Conservation (phyloP, 2,888 invertebrate genomes). For the Drosophila mimica region DNA sequence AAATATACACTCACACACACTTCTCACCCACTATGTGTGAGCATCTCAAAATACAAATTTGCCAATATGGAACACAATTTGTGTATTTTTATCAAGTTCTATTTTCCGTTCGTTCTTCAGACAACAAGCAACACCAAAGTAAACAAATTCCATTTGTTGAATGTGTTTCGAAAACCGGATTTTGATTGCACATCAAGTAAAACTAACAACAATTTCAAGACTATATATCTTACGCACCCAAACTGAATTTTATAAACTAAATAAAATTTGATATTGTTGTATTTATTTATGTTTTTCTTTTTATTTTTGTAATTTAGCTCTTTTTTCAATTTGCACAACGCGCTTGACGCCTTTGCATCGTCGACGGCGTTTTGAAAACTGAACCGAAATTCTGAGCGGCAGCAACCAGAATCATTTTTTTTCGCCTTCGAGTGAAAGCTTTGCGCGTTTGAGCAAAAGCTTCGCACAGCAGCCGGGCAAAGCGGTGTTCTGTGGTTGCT, state of each 20-base stretch:
- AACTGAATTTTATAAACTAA: constrained; percentile 33
- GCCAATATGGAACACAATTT: constrained; percentile 44
- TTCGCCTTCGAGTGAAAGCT: constrained; percentile 67
- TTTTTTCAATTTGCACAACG: constrained; percentile 27
- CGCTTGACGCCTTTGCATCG: constrained; percentile 46
- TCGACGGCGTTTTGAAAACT: constrained; percentile 66
- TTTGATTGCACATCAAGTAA: constrained; percentile 43
- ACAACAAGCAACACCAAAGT: constrained; percentile 15
- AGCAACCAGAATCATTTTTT: constrained; percentile 39
- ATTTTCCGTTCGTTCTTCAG: constrained; percentile 22
- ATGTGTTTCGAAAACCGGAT: constrained; percentile 41
- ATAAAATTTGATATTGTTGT: constrained; percentile 14
- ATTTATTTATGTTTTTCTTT: constrained; percentile 11
- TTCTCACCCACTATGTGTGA: not conserved
- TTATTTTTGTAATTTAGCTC: constrained; percentile 18
- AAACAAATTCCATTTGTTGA: constrained; percentile 42
- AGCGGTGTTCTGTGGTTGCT: constrained; percentile 2
- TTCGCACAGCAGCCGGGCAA: constrained; percentile 63
- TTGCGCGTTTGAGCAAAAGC: constrained; percentile 49
- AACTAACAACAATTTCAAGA: constrained; percentile 21
- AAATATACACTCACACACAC: constrained; percentile 21
- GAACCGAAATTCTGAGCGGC: constrained; percentile 62
- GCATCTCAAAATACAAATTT: constrained; percentile 30
- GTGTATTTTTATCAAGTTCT: constrained; percentile 69
- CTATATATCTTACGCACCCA: constrained; percentile 65